Conservation (phyloP, 2,113 vertebrate genomes). For the Grallaria varia region DNA sequence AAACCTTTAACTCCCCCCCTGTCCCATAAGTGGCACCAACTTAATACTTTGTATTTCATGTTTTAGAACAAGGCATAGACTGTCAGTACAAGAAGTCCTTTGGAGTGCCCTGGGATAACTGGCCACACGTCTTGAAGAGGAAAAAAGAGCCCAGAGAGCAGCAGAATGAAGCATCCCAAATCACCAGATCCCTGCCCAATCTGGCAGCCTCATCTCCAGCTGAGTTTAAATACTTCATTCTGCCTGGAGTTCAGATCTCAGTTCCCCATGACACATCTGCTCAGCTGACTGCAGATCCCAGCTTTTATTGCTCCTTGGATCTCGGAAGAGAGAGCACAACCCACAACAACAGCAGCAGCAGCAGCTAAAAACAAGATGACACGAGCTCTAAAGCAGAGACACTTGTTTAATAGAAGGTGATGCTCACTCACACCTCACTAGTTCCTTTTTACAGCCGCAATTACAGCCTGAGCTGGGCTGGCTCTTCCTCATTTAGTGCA, state of each 20-base stretch:
- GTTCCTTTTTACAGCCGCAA: rapidly evolving
- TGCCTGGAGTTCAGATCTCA: neutral
- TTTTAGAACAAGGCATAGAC: neutral
- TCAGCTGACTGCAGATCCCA: neutral
- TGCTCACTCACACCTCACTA: neutral
- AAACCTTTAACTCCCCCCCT: neutral
- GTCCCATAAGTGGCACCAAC: neutral
- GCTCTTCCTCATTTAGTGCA: neutral
- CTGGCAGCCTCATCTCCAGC: neutral
- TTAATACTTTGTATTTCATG: neutral
- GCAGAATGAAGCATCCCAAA: neutral
- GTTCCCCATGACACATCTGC: rapidly evolving
- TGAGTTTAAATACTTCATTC: neutral
- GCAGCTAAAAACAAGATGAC: neutral
- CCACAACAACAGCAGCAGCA: neutral
- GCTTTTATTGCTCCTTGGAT: neutral
- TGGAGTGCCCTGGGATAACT: neutral
- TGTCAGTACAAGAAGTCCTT: neutral
- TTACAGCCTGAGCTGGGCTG: neutral
- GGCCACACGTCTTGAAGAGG: neutral
- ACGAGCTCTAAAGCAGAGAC: neutral
- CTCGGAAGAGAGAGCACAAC: neutral
- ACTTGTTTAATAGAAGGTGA: neutral
- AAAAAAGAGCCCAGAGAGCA: neutral
- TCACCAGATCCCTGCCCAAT: neutral